These are phyloP conservation scores for Phataginus tetradactyla DNA, from an alignment of 2,797 vertebrate species.

Conservation along the genomic window DNA sequence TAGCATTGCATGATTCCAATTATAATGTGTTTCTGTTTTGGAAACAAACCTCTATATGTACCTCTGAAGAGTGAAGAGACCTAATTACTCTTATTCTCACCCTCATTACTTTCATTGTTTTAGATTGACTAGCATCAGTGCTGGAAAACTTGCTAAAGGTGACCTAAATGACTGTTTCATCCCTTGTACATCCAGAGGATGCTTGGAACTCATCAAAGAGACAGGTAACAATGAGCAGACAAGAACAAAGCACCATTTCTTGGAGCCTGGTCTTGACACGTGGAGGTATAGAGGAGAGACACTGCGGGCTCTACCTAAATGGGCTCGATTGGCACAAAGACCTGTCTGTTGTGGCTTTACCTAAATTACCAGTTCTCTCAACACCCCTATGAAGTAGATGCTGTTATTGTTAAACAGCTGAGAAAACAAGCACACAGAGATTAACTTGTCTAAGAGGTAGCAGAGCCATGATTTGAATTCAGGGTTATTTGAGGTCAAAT, in stretches of 20 bases:
- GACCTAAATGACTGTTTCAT: slow-evolving; percentile 96
- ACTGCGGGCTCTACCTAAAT: background rate
- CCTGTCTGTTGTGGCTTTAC: background rate
- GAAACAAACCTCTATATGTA: background rate
- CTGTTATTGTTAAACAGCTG: background rate
- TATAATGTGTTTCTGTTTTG: background rate
- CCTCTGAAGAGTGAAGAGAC: background rate
- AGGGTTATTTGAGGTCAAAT: slow-evolving; percentile 16
- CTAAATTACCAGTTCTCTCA: background rate
- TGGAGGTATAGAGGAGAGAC: background rate
- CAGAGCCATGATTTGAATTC: slow-evolving; percentile 27
- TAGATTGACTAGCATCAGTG: slow-evolving; percentile 95
- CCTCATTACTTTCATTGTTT: slow-evolving; percentile 61
- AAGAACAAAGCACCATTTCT: background rate
- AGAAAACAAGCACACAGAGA: background rate
- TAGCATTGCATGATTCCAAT: background rate
- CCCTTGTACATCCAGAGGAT: slow-evolving; percentile 98
- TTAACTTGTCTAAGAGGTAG: background rate
- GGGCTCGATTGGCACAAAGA: background rate
- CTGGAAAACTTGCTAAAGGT: slow-evolving; percentile 97
- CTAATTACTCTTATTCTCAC: slow-evolving; percentile 13
- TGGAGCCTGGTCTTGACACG: background rate
- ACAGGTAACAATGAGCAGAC: slow-evolving; percentile 89
- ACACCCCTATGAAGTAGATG: background rate
- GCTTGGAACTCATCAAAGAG: slow-evolving; percentile 96